phyloP scores from a whole-genome alignment of 2,113 vertebrate species.

The Bubalus kerabau region DNA sequence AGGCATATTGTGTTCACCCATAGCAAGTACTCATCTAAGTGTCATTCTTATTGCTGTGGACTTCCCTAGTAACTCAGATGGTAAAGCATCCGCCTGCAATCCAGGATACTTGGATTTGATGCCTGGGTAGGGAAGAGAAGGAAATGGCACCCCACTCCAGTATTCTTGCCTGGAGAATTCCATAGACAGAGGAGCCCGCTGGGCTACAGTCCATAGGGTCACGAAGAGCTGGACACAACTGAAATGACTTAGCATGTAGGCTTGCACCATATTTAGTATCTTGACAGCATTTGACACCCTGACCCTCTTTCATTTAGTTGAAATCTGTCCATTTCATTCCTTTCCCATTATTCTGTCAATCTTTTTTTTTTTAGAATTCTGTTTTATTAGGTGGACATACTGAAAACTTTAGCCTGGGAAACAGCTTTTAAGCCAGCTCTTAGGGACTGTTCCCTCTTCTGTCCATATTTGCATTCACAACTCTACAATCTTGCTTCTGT shows the following conservation, averaged over 20 bases:
- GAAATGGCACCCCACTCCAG: neutral
- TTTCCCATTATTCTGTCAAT: neutral
- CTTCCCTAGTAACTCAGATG: neutral
- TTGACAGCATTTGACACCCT: neutral
- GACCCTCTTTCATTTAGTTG: neutral
- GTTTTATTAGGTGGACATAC: neutral
- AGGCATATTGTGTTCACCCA: neutral
- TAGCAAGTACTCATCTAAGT: neutral
- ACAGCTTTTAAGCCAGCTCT: neutral
- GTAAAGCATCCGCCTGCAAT: neutral
- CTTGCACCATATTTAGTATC: neutral
- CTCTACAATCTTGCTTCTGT: neutral
- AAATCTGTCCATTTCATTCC: neutral
- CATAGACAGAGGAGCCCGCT: neutral
- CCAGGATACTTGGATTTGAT: neutral
- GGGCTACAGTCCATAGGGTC: neutral
- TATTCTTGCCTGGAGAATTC: neutral
- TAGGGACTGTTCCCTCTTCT: neutral
- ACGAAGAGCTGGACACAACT: neutral
- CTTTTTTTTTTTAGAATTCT: neutral
- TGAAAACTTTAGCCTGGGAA: neutral
- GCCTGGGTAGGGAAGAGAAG: neutral
- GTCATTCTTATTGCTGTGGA: neutral
- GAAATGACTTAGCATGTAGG: fast-evolving
- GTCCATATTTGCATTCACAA: neutral